Evolutionary conservation across 2,113 vertebrate species (phyloP).

Genomic region (Pituophis catenifer): DNA sequence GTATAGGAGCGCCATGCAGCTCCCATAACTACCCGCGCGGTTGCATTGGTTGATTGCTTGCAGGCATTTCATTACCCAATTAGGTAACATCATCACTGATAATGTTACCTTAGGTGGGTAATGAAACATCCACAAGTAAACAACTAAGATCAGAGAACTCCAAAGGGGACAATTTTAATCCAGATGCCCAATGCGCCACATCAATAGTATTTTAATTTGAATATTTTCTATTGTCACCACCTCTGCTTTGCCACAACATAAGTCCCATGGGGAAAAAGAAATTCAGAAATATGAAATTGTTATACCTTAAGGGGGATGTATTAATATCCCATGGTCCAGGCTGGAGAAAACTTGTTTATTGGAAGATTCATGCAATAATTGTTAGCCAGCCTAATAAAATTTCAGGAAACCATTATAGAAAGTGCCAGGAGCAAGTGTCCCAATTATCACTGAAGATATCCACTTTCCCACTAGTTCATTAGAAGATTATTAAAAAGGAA

Average conservation of each 20-base stretch:
- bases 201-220: background rate
- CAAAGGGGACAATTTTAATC: background rate
- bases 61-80: background rate
- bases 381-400: background rate
- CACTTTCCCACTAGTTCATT: background rate
- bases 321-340: background rate
- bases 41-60: background rate
- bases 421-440: background rate
- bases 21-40: no score
- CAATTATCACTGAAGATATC: background rate
- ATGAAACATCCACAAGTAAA: background rate
- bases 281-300: background rate
- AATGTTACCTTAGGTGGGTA: background rate
- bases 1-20: no score
- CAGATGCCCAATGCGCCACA: background rate
- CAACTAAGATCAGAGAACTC: background rate
- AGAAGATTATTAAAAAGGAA: background rate
- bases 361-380: background rate
- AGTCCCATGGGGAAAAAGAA: rapidly evolving
- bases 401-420: background rate
- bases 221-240: background rate
- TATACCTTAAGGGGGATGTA: background rate
- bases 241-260: background rate
- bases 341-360: background rate
- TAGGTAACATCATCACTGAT: background rate